Conservation (phyloP, 2,888 invertebrate genomes). For the Watsonalla binaria region DNA sequence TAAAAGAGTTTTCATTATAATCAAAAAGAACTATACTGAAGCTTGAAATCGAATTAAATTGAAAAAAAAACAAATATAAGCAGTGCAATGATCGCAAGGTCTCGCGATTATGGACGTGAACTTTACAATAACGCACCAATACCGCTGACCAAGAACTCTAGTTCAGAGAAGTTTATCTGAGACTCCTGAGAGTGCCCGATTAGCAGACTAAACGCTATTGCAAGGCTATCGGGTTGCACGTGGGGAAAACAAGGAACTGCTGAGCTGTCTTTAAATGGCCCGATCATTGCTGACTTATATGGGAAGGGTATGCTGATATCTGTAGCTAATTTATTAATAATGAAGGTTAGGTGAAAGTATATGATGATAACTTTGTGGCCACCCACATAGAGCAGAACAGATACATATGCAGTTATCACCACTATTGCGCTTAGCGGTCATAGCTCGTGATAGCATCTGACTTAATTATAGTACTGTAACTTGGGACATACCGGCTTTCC, state of each 20-base stretch:
- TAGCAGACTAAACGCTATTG: slow-evolving; percentile 7
- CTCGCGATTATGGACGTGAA: slow-evolving; percentile 2
- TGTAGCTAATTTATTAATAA: too few species aligned
- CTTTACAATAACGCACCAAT: slow-evolving; percentile 8
- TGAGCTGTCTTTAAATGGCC: not conserved
- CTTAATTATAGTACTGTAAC: not conserved
- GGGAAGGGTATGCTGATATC: not conserved
- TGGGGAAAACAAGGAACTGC: not conserved
- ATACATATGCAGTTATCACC: too few species aligned
- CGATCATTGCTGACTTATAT: not conserved
- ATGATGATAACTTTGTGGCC: too few species aligned
- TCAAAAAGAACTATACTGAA: not conserved
- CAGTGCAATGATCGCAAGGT: not conserved
- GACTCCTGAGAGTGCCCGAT: slow-evolving; percentile 45
- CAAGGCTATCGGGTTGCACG: slow-evolving; percentile 12
- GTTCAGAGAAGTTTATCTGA: slow-evolving; percentile 57
- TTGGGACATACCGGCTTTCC: slow-evolving; percentile 58
- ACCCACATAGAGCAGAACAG: too few species aligned
- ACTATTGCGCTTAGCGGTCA: too few species aligned
- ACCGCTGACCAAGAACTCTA: slow-evolving; percentile 42
- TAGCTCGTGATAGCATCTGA: too few species aligned
- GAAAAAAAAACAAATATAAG: too few species aligned
- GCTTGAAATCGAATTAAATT: too few species aligned
- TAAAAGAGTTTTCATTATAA: slow-evolving; percentile 31
- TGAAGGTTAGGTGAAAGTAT: too few species aligned